Conservation (phyloP, 2,113 vertebrate species). For the Orthochromis malagaraziensis region DNA sequence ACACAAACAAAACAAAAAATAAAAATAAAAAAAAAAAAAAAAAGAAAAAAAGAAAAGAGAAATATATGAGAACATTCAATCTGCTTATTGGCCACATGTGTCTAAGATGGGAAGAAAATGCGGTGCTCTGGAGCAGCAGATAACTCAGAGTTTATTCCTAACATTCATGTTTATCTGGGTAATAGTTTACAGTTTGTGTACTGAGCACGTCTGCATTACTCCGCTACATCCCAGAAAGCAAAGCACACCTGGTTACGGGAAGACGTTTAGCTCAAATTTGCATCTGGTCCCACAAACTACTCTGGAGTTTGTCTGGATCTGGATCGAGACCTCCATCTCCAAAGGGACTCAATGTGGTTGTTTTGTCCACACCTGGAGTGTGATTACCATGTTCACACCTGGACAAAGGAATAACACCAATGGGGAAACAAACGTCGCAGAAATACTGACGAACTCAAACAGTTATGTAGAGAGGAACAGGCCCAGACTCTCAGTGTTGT, state of each 20-base stretch:
- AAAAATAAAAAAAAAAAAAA: neutral
- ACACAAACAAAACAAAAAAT: no score
- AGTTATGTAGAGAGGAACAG: neutral
- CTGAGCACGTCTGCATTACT: neutral
- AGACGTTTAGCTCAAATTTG: neutral
- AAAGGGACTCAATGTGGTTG: neutral
- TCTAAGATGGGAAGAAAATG: neutral
- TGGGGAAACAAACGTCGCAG: neutral
- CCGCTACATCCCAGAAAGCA: neutral
- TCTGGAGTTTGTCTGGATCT: neutral
- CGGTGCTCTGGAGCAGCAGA: neutral
- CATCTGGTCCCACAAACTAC: neutral
- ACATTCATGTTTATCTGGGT: neutral
- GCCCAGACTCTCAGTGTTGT: neutral
- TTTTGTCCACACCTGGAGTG: neutral
- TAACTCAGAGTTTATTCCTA: neutral
- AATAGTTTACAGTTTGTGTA: neutral
- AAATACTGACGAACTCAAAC: neutral
- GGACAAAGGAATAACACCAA: neutral
- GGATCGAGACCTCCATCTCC: neutral
- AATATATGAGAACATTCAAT: neutral
- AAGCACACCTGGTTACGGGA: neutral
- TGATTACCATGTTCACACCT: neutral
- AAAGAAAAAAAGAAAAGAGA: rapidly evolving
- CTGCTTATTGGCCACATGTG: neutral